Base-by-base conservation (phyloP, 2,797 vertebrate genomes). In the Otus scops region DNA sequence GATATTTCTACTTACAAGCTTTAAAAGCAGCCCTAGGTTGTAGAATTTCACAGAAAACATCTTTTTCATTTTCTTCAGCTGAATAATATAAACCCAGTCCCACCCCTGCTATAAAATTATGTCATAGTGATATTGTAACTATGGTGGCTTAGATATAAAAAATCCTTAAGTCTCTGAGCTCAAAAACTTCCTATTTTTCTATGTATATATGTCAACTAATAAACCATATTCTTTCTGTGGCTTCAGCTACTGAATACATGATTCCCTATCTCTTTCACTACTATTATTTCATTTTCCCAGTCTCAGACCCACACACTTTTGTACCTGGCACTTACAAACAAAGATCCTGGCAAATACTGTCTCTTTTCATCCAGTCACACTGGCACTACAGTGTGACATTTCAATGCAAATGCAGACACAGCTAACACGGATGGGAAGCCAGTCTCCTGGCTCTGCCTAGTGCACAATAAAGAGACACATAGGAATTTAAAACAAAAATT, bases 401-500 rank as follows among this genome's bases (percentile, higher is more conserved):
- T 9, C 20, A 47, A 7, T 20, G 57, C 36, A 67, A 68, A 39
- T 0, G 18, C 6, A 38, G 32, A 32, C 17, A 57, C 1, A 60
- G 60, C 38, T 3, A 64, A 45, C 0, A 0, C 0, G 45, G 56
- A 24, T 18, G 23, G 30, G 36, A 48, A 69, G 16, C 9, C 74
- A 56, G 27, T 5, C 20, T 67, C 39, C 23, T 34, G 38, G n/a
- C 21, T 88, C 60, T 76, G 67, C 22, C 47, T 30, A n/a, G 26
- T 3, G 38, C 48, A 45, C 22, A 51, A 22, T 13, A 45, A 85
- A 80, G 51, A 53, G 6, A 20, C 9, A 10, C 12, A 10, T 0
- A 43, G 34, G 27, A 39, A 47, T 28, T 59, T 4, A 64, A 71
- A 64, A 67, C 20, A 54, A 73, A 81, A 94, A 24, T 8, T 12